Conservation (phyloP, 2,797 vertebrate genomes). For the Hephaestus fuliginosus region DNA sequence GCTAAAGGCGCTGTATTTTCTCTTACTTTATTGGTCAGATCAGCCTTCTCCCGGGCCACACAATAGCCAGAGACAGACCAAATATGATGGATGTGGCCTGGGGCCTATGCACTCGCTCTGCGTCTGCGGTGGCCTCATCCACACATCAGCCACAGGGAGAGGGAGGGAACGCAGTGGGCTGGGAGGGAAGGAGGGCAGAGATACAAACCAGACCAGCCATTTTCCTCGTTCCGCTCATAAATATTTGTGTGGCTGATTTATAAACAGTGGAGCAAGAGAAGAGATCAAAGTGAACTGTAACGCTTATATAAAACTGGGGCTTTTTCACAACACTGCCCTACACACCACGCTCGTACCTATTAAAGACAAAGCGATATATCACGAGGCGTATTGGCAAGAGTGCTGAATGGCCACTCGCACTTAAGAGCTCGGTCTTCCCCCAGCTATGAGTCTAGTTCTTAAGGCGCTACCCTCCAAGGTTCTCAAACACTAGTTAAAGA, state of each 20-base stretch:
- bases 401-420: conserved; percentile 66
- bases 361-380: conserved; percentile 81
- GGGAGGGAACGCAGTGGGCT: conserved; percentile 48
- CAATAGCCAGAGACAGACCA: conserved; percentile 75
- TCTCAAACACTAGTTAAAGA: conserved; percentile 71
- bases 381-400: conserved; percentile 76
- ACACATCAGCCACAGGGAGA: conserved; percentile 73
- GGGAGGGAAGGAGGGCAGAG: conserved; percentile 65
- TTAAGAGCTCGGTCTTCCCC: conserved; percentile 62
- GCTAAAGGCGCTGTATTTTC: conserved; percentile 37
- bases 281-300: conserved; percentile 86
- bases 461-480: conserved; percentile 44
- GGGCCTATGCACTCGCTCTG: conserved; percentile 72
- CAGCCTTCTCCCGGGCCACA: conserved; percentile 63
- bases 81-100: conserved; percentile 85
- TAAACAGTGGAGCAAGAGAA: conserved; percentile 84
- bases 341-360: conserved; percentile 76
- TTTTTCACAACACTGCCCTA: conserved; percentile 73
- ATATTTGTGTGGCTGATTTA: conserved; percentile 90
- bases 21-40: conserved; percentile 41
- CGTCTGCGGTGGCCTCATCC: conserved; percentile 81
- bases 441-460: conserved; percentile 60
- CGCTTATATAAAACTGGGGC: conserved; percentile 79
- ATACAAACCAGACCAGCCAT: conserved; percentile 88
- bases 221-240: conserved; percentile 86